These are phyloP conservation scores for Polypedilum vanderplanki DNA, from an alignment of 1,140 invertebrate species.

Conservation along the genomic window DNA sequence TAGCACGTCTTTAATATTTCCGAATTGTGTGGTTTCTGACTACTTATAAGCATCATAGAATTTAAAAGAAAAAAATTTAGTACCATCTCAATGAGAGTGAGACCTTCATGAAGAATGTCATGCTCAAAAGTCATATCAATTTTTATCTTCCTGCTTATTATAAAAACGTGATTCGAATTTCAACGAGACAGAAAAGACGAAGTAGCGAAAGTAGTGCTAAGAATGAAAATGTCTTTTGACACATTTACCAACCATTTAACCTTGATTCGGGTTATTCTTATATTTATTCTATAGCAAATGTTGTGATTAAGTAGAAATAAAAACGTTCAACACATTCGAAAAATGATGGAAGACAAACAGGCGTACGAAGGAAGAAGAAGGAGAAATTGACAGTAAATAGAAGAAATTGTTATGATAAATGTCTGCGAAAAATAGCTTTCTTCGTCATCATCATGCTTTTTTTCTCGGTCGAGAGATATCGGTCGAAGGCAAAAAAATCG, in stretches of 20 bases:
- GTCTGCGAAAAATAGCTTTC: neutral
- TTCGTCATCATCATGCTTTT: too few species aligned
- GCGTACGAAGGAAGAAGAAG: too few species aligned
- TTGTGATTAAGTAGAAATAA: neutral
- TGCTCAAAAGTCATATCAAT: slow-evolving; percentile 21
- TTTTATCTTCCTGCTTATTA: slow-evolving; percentile 23
- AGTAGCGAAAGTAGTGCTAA: neutral
- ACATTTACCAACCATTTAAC: slow-evolving; percentile 24
- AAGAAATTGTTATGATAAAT: neutral
- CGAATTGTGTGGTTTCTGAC: neutral
- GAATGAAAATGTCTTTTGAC: neutral
- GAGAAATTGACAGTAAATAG: neutral
- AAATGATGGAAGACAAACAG: too few species aligned
- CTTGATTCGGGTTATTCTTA: slow-evolving; percentile 1
- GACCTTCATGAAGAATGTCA: neutral
- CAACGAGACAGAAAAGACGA: neutral
- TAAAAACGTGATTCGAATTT: slow-evolving; percentile 5
- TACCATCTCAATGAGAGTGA: neutral
- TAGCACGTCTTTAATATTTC: slow-evolving; percentile 9
- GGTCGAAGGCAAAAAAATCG: neutral
- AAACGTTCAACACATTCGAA: neutral
- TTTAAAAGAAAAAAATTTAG: neutral
- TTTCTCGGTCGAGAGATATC: neutral
- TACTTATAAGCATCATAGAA: neutral
- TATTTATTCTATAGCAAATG: neutral